phyloP scores from a whole-genome alignment of 2,113 vertebrate genomes.

The Erythrocercus mccallii region DNA sequence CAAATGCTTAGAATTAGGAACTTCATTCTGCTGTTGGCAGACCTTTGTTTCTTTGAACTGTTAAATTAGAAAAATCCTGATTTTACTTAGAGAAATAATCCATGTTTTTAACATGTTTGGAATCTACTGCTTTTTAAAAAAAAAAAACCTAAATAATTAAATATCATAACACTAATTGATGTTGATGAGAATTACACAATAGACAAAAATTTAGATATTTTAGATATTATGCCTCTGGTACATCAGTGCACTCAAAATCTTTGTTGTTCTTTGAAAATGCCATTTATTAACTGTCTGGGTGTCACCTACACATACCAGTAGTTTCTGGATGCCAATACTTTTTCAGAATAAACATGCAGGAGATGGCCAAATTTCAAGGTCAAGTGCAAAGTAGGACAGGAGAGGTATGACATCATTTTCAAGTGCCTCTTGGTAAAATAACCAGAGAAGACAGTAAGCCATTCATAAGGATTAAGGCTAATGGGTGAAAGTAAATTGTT shows the following conservation, averaged over 20 bases:
- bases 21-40: not conserved
- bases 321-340: not conserved
- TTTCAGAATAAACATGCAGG: slow-evolving; percentile 39
- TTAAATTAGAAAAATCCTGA: not conserved
- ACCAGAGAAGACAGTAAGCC: slow-evolving; percentile 60
- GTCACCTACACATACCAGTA: not conserved
- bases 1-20: not conserved
- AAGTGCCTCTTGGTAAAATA: slow-evolving; percentile 67
- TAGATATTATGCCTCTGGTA: not conserved
- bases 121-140: not conserved
- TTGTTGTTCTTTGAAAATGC: not conserved
- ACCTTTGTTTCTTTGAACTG: not conserved
- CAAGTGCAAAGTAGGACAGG: slow-evolving; percentile 62
- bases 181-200: not conserved
- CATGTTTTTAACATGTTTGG: not conserved
- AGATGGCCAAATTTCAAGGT: slow-evolving; percentile 55
- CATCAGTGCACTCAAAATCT: not conserved
- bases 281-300: not conserved
- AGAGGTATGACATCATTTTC: slow-evolving; percentile 61
- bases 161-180: not conserved
- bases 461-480: slow-evolving; percentile 67
- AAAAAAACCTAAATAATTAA: not conserved
- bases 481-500: slow-evolving; percentile 68
- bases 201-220: not conserved
- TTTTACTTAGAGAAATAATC: not conserved